Conservation (phyloP, 1,140 invertebrate species). For the Cotesia vestalis region DNA sequence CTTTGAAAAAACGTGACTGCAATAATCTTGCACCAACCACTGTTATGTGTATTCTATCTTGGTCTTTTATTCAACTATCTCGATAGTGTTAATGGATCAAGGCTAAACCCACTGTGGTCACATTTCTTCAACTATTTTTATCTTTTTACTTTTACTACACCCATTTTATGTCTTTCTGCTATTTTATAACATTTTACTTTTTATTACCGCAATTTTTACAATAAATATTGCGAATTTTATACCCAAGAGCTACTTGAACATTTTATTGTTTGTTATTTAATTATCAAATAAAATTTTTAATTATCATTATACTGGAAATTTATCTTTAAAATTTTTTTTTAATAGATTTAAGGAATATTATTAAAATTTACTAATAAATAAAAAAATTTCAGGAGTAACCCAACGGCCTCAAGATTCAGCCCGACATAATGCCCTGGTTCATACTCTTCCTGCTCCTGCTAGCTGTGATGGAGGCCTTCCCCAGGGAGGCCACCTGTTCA, state of each 20-base stretch:
- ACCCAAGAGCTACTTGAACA: too few relatives aligned
- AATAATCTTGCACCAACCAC: slow-evolving; percentile 46
- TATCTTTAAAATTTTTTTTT: too few relatives aligned
- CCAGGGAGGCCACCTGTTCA: slow-evolving; percentile 66
- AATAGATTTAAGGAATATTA: too few relatives aligned
- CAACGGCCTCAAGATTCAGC: slow-evolving; percentile 63
- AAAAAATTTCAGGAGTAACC: slow-evolving; percentile 42
- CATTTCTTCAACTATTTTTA: slow-evolving; percentile 1
- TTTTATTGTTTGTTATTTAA: too few relatives aligned
- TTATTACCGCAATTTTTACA: too few relatives aligned
- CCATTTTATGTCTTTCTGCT: not conserved
- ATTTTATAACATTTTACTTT: too few relatives aligned
- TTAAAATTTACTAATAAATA: too few relatives aligned
- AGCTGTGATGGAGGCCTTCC: slow-evolving; percentile 67
- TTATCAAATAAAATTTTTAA: too few relatives aligned
- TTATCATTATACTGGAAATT: too few relatives aligned
- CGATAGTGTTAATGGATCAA: slow-evolving; percentile 17
- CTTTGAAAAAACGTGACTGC: slow-evolving; percentile 50
- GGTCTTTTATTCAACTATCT: slow-evolving; percentile 21
- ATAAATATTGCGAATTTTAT: too few relatives aligned
- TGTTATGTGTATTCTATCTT: slow-evolving; percentile 14
- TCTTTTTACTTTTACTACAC: not conserved
- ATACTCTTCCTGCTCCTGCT: slow-evolving; percentile 67
- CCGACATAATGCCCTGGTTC: slow-evolving; percentile 67
- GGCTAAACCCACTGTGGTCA: not conserved